Evolutionary conservation across 2,888 invertebrate genomes (phyloP), one percentile per base, ranked within the genome.

Genomic region (Flexamia atlantica): DNA sequence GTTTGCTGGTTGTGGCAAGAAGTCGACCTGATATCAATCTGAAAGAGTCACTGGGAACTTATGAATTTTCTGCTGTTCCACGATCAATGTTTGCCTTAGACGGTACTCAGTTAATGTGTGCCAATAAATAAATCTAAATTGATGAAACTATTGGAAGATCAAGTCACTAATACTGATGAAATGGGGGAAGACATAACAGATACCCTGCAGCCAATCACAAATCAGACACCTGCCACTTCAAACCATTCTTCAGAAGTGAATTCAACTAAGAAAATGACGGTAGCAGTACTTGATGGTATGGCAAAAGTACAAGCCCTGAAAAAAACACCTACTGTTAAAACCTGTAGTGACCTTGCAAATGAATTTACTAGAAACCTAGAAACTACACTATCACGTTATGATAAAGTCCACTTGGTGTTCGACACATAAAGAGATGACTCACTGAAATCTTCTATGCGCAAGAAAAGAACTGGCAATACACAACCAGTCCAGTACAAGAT

Each of bases 11-110:
- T 74, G 40, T 74, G 9, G 12, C 74, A 36, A 74, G 74, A 36
- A 74, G 74, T 74, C 9, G 74, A 74, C 10, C 70, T 40, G 40
- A 70, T 14, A 74, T 74, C n/a, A 36, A 74, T 74, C 40, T 74
- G 74, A 7, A 74, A 32, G 36, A 74, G n/a, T 74, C 17, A 9
- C 10, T 36, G 23, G 10, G 74, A 40, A n/a, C 9, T 36, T 74
- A 74, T 74, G 30, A 74, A 36, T 74, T 74, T 74, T 57, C 57
- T 20, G 57, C 57, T 20, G 57, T 46, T 4, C 74, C 32, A 5
- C 74, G 14, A 17, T 74, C 74, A 74, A 36, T 74, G 74, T 74
- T 74, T 23, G 17, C 36, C 74, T 74, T 74, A 74, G 74, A 74
- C 23, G 74, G 74, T 36, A 74, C 74, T 20, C 36, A 36, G 40